Evolutionary conservation across 2,797 vertebrate genomes (phyloP), one percentile per base, ranked within the genome.

Genomic region (Ptychadena robeensis): DNA sequence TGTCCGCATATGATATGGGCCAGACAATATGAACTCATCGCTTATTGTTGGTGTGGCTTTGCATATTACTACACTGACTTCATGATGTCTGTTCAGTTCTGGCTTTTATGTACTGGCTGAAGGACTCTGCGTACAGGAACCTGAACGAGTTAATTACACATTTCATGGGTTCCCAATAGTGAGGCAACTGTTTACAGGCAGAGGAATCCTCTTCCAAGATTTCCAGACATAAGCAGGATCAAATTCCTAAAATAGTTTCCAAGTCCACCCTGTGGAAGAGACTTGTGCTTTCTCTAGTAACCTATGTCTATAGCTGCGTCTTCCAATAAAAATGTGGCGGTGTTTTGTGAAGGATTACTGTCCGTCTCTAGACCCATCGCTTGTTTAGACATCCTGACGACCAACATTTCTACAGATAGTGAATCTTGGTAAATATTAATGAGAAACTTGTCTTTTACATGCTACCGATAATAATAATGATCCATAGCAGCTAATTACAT

Each of bases 171-270:
- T 81, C 72, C 79, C 66, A 71, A 76, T 76, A 75, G 72, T 81
- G 72, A 80, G 44, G 72, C 78, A 74, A 68, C 71, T 75, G 82
- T 85, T 85, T 85, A 85, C 83, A 76, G 83, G 78, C 83, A 85
- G 38, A 76, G 72, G 65, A 85, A 85, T 57, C 70, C 37, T 79
- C 40, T 79, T 81, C 83, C 73, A 76, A 76, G 53, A 80, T 85
- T 85, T 81, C 83, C 83, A 85, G 83, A 85, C 83, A 85, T 79
- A 85, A 80, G 82, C 66, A 81, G 73, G 64, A 75, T 85, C 59
- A 71, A 74, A 85, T 85, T 85, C 83, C 83, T 80, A 34, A 81
- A 67, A 85, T 85, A 85, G 78, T 85, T 85, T 85, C 83, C 78
- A 80, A 76, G 78, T 85, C 64, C 72, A 85, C 83, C 82, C 82